Evolutionary conservation across 2,888 invertebrate species (phyloP).

Genomic region (Syrista parreyssii): DNA sequence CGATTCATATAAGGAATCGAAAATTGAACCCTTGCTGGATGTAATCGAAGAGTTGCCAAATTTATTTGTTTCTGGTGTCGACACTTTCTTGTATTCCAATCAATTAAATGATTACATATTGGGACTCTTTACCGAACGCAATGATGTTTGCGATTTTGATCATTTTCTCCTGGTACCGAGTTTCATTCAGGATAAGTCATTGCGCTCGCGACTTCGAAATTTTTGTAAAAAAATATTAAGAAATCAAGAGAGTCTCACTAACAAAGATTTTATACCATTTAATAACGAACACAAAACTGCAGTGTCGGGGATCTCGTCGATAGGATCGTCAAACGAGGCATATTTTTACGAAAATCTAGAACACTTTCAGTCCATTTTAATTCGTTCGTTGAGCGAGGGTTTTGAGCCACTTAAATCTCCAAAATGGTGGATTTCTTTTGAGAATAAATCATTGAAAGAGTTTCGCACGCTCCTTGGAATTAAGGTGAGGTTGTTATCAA

Average conservation of each 20-base stretch:
- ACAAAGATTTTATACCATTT: conserved; percentile 42
- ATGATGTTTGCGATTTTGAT: conserved; percentile 51
- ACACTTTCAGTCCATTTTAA: conserved; percentile 35
- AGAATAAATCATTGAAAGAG: conserved; percentile 47
- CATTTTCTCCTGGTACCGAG: conserved; percentile 52
- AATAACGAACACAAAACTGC: not conserved
- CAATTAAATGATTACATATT: conserved; percentile 47
- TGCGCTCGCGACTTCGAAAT: conserved; percentile 48
- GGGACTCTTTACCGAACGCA: conserved; percentile 38
- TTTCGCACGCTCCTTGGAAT: conserved; percentile 44
- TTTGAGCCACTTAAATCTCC: conserved; percentile 44
- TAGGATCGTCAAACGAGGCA: conserved; percentile 34
- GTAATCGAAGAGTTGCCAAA: conserved; percentile 55
- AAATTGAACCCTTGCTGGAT: conserved; percentile 42
- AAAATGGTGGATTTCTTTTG: conserved; percentile 54
- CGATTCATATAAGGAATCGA: conserved; percentile 44
- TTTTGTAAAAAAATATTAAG: conserved; percentile 49
- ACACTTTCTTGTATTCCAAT: conserved; percentile 56
- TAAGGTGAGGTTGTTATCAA: conserved; percentile 32
- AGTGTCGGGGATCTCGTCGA: not conserved
- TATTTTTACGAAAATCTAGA: conserved; percentile 40
- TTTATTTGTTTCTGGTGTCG: conserved; percentile 44
- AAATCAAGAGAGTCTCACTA: conserved; percentile 21
- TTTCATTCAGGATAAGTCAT: conserved; percentile 48
- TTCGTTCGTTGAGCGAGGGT: conserved; percentile 39